Conservation (phyloP, 2,888 invertebrate species). For the Prosopocoilus inquinatus region DNA sequence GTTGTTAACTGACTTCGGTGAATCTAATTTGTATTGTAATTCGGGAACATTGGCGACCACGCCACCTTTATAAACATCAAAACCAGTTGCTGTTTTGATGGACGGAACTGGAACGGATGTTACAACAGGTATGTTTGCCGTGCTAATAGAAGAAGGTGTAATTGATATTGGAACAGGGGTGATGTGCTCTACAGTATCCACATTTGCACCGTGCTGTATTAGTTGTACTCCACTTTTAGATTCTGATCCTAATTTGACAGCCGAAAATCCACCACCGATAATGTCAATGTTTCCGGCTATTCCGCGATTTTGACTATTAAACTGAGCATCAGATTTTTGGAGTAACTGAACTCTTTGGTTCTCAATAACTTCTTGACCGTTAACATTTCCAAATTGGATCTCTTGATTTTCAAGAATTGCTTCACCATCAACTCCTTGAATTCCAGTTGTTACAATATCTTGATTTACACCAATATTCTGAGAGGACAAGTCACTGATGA, state of each 20-base stretch:
- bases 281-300: conserved; percentile 36
- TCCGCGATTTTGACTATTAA: neutral
- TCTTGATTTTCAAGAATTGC: neutral
- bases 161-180: conserved; percentile 27
- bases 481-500: neutral
- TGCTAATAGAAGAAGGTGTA: conserved; percentile 26
- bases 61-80: conserved; percentile 37
- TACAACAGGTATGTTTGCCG: conserved; percentile 30
- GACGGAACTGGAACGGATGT: conserved; percentile 40
- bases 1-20: conserved; percentile 7
- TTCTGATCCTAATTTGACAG: conserved; percentile 30
- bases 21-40: conserved; percentile 39
- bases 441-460: neutral
- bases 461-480: neutral
- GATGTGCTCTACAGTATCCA: conserved; percentile 24
- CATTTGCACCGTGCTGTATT: conserved; percentile 32
- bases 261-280: conserved; percentile 42
- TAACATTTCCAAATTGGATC: neutral
- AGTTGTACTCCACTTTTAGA: conserved; percentile 27
- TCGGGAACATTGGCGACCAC: conserved; percentile 45
- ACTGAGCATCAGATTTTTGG: too few relatives aligned
- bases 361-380: neutral
- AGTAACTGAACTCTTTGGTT: neutral
- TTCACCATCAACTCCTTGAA: neutral
- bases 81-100: conserved; percentile 30